phyloP scores from a whole-genome alignment of 2,113 vertebrate species.

The Potamarius usumacintae region DNA sequence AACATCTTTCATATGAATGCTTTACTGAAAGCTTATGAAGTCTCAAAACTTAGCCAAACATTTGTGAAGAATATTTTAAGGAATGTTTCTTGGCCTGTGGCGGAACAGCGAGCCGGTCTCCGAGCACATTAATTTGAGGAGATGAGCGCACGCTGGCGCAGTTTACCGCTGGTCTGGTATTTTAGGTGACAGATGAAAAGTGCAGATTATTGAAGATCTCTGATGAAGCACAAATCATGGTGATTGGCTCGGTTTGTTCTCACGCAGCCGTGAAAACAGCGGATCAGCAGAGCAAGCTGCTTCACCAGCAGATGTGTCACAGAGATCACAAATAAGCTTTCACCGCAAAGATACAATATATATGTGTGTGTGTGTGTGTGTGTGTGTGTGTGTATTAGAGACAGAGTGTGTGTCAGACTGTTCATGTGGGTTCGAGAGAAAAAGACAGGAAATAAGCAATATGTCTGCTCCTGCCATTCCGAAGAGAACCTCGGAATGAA shows the following conservation, averaged over 20 bases:
- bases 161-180: not conserved
- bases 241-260: conserved; percentile 12
- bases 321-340: conserved; percentile 48
- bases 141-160: not conserved
- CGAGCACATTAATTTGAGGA: not conserved
- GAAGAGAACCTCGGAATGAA: not conserved
- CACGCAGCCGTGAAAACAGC: conserved; percentile 7
- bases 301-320: conserved; percentile 36
- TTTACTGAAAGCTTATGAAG: not conserved
- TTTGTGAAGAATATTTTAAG: not conserved
- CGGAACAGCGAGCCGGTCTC: not conserved
- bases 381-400: conserved; percentile 20
- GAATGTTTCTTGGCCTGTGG: not conserved
- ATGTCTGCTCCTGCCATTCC: not conserved
- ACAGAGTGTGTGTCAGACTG: not conserved
- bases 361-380: conserved; percentile 2
- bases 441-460: conserved; percentile 24
- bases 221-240: conserved; percentile 30
- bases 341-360: not conserved
- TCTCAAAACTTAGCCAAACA: not conserved
- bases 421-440: not conserved
- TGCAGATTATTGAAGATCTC: conserved; percentile 19
- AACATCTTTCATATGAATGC: not conserved
- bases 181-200: conserved; percentile 4
- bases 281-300: conserved; percentile 36